Evolutionary conservation across 2,113 vertebrate genomes (phyloP), one percentile per base, ranked within the genome.

Genomic region (Machaerirhynchus nigripectus): DNA sequence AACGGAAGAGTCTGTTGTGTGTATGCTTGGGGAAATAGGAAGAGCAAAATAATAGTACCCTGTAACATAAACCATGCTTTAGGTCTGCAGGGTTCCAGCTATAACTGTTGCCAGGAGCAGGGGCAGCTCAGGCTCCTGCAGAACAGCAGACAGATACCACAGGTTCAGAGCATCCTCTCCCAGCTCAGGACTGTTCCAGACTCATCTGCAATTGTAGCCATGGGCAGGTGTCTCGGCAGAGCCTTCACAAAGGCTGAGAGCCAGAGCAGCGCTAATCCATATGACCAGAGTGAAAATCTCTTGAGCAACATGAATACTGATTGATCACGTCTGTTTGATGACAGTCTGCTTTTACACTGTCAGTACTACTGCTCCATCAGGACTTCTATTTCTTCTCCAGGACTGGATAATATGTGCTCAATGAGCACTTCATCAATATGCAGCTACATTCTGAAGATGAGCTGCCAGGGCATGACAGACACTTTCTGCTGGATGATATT

Each of bases 221-320:
- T 3, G 11, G 49, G 39, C 23, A 81, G 24, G 9, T 31, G n/a
- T 57, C 57, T 39, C 10, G 17, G 33, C 6, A 33, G 28, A 79
- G 61, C 47, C 9, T 59, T 33, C 28, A 21, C 17, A 11, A 26
- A 85, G 53, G 49, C 39, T 74, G 65, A 49, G 35, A 74, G 65
- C 55, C 40, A 59, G 49, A 64, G 59, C 27, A 9, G 1, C 2
- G 2, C 4, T 53, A 44, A 49, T 5, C 0, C 0, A 15, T 26
- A 57, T 3, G 13, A 26, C n/a, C 67, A 46, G 60, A 73, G 26
- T 4, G 13, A 35, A 53, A 50, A 24, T 20, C 18, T 46, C 22
- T 23, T 14, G 28, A 78, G 22, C 64, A 60, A 30, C 11, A 3
- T 6, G 30, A 86, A 24, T 20, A n/a, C 50, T 44, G 53, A 49